Conservation (phyloP, 2,888 invertebrate species). For the Sialis fuliginosa region DNA sequence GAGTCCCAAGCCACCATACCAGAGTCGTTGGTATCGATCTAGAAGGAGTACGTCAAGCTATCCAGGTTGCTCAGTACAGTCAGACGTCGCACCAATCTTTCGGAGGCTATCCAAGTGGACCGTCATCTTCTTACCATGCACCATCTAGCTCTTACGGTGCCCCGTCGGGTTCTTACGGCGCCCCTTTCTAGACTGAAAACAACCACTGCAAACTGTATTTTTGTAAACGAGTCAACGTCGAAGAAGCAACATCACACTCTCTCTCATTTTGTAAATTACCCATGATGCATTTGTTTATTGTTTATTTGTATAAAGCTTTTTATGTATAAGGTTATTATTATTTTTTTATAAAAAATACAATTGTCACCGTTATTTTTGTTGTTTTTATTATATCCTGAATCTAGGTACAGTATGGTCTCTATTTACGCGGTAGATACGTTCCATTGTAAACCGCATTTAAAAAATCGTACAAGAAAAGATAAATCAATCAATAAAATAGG, state of each 20-base stretch:
- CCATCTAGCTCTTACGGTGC: constrained; percentile 41
- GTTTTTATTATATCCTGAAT: background rate
- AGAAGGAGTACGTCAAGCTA: constrained; percentile 70
- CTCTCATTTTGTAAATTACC: constrained; percentile 20
- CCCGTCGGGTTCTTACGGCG: constrained; percentile 53
- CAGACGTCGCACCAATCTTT: constrained; percentile 13
- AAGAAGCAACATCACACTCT: constrained; percentile 18
- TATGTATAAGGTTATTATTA: constrained; percentile 24
- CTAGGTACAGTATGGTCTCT: too few species aligned
- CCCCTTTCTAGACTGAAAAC: constrained; percentile 25
- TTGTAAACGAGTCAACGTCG: constrained; percentile 17
- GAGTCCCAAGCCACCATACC: constrained; percentile 35
- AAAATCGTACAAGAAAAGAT: too few species aligned
- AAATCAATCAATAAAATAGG: too few species aligned
- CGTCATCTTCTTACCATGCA: constrained; percentile 27
- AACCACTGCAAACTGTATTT: constrained; percentile 10
- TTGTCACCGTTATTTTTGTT: constrained; percentile 26
- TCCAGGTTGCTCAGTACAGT: constrained; percentile 42
- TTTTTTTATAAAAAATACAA: constrained; percentile 28
- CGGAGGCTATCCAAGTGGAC: constrained; percentile 28
- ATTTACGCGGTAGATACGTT: too few species aligned
- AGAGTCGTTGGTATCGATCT: constrained; percentile 71
- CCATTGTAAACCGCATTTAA: too few species aligned
- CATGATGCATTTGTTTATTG: background rate
- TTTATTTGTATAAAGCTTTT: constrained; percentile 30